A percentile compares a stretch with the other conserved stretches of the same genome.
Evolutionary conservation across 2,888 invertebrate genomes (phyloP).

Genomic region (Cheilosia pagana): DNA sequence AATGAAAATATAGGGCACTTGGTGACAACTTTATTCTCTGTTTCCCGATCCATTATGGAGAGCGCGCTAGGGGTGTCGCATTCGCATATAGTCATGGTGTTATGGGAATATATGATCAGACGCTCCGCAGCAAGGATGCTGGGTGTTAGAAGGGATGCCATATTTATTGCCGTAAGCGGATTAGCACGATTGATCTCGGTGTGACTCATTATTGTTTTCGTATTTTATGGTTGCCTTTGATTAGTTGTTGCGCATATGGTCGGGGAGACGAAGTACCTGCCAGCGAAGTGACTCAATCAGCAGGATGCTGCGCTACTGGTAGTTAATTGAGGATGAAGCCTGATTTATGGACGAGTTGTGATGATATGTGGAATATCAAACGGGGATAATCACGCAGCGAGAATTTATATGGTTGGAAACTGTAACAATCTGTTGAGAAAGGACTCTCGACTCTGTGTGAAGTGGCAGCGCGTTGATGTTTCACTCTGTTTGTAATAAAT

Average conservation of each 20-base stretch:
- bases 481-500: slow-evolving; percentile 9
- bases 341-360: slow-evolving; percentile 56
- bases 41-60: slow-evolving; percentile 38
- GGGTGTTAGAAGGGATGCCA: slow-evolving; percentile 64
- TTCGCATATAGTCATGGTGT: slow-evolving; percentile 6
- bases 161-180: slow-evolving; percentile 70
- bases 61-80: slow-evolving; percentile 40
- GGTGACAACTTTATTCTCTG: slow-evolving; percentile 71
- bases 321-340: slow-evolving; percentile 69
- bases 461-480: slow-evolving; percentile 8
- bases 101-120: slow-evolving; percentile 64
- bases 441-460: slow-evolving; percentile 8
- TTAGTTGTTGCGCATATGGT: slow-evolving; percentile 68
- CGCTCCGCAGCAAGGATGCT: slow-evolving; percentile 57
- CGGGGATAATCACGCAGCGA: slow-evolving; percentile 52
- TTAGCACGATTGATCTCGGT: slow-evolving; percentile 68
- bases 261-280: slow-evolving; percentile 56
- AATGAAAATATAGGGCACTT: slow-evolving; percentile 71
- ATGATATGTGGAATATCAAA: slow-evolving; percentile 64
- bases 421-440: slow-evolving; percentile 35
- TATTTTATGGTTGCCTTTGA: slow-evolving; percentile 63
- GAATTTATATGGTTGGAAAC: slow-evolving; percentile 20
- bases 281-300: slow-evolving; percentile 66
- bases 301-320: slow-evolving; percentile 56
- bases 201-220: slow-evolving; percentile 70